Evolutionary conservation across 1,140 invertebrate species (phyloP).

Genomic region (Cydia amplana): DNA sequence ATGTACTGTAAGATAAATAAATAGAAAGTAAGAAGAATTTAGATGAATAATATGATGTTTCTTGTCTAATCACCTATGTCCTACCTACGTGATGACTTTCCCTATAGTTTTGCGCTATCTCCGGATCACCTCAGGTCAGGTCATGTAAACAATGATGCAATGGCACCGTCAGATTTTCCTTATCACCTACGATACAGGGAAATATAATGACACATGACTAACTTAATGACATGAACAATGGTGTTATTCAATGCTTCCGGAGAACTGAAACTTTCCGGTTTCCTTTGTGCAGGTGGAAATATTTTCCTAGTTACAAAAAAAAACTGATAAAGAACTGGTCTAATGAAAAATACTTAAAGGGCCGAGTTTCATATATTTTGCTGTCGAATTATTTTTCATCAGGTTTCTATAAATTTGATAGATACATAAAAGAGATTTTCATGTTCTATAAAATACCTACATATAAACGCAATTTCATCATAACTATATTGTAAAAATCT

Average conservation of each 20-base stretch:
- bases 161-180: background rate
- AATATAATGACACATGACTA: background rate
- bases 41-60: no score
- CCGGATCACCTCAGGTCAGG: background rate
- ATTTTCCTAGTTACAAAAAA: background rate
- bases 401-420: no score
- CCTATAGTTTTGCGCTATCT: background rate
- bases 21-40: no score
- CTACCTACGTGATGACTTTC: background rate
- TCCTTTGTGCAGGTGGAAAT: background rate
- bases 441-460: no score
- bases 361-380: no score
- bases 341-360: background rate
- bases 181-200: background rate
- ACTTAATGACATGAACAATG: constrained; percentile 17
- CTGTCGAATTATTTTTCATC: no score
- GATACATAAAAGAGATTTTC: no score
- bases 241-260: background rate
- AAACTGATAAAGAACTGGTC: background rate
- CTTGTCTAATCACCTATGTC: no score
- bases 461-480: no score
- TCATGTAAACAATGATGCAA: background rate
- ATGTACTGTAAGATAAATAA: no score
- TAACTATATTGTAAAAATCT: no score
- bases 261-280: background rate